phyloP scores from a whole-genome alignment of 2,797 vertebrate species.

The Holocentrus rufus region DNA sequence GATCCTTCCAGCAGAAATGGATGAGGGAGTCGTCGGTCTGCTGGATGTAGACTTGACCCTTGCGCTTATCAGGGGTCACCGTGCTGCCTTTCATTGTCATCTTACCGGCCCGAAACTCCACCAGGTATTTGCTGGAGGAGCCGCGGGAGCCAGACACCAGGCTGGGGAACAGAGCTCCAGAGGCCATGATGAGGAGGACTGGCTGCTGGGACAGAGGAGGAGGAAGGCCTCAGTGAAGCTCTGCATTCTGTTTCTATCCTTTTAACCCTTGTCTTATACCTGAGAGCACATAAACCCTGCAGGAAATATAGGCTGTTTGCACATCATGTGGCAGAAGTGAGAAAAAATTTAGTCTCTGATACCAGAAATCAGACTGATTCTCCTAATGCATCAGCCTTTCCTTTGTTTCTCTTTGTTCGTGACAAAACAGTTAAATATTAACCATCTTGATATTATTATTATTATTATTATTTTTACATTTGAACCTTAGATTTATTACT shows the following conservation, averaged over 20 bases:
- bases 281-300: neutral
- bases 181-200: slow-evolving; percentile 84
- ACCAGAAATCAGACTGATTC: no score
- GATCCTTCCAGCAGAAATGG: slow-evolving; percentile 98
- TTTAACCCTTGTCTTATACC: neutral
- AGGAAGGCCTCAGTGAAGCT: neutral
- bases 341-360: neutral
- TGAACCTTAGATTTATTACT: no score
- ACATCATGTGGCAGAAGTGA: no score
- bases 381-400: no score
- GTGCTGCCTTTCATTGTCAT: slow-evolving; percentile 96
- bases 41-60: slow-evolving; percentile 96
- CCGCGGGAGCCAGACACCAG: slow-evolving; percentile 94
- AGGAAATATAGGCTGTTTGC: no score
- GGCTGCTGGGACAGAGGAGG: slow-evolving; percentile 17
- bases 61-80: slow-evolving; percentile 95
- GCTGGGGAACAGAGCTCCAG: slow-evolving; percentile 94
- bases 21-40: slow-evolving; percentile 98
- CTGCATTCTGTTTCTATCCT: neutral
- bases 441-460: no score
- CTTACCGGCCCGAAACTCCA: slow-evolving; percentile 96
- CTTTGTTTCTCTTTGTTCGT: no score
- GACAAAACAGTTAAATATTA: no score
- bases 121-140: slow-evolving; percentile 95
- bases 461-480: no score